Base-by-base conservation (phyloP, 2,797 vertebrate species). In the Chrosomus eos region DNA sequence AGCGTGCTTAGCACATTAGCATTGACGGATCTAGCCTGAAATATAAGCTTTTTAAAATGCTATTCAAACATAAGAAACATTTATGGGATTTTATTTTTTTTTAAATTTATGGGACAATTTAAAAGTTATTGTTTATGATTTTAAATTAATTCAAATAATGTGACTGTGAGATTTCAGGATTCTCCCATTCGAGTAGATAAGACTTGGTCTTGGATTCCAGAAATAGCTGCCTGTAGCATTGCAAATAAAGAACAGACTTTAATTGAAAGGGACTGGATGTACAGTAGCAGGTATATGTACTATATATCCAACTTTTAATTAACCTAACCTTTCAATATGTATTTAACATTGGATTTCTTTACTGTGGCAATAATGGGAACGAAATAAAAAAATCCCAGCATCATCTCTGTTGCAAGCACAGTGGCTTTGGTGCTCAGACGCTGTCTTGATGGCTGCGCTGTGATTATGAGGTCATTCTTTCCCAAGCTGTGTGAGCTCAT, bases 401-500 rank as follows among this genome's bases (percentile, higher is more conserved):
- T 87, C 40, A 43, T 68, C 68, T 40, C 26, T 62, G 60, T 62
- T 18, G 62, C 28, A 16, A 31, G 62, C 26, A 23, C 73, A 38
- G 23, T 21, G 75, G 36, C 55, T 77, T 55, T 38, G 53, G 79
- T 67, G 89, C 88, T 67, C 31, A 79, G 84, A 92, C 88, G 85
- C 90, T 92, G 86, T 90, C 89, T 92, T 93, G 90, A 90, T 95
- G 94, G 94, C 94, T 94, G 94, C 93, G 88, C 87, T 68, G 91
- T 93, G 93, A 95, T 96, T 94, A 95, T 94, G 93, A 95, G 94
- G 93, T 94, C 92, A 95, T 95, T 95, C 94, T 93, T 93, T 93
- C 91, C 91, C 91, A 92, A 91, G 91, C 92, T 91, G 95, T 91
- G 92, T 92, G 94, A 94, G 95, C 93, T 92, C 93, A 95, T 95